phyloP scores from a whole-genome alignment of 35 echinoderm and acorn worm genomes.

The Chiridota heheva region DNA sequence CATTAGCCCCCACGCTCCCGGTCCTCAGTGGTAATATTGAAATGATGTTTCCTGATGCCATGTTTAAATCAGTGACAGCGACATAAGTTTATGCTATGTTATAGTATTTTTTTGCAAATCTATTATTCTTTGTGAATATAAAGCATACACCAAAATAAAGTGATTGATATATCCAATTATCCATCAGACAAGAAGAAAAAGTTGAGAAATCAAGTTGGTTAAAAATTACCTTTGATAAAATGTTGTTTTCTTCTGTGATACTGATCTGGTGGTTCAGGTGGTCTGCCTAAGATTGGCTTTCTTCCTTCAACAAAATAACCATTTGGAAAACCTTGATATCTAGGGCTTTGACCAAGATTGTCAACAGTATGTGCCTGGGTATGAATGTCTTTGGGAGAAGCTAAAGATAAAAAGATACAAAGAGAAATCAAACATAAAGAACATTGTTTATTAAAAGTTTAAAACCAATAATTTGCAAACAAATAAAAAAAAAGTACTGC shows the following conservation, averaged over 20 bases:
- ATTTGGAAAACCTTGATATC: conserved; percentile 75
- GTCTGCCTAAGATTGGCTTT: conserved; percentile 59
- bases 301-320: conserved; percentile 45
- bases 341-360: background rate
- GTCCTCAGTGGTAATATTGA: no score
- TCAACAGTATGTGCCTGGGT: conserved; percentile 19
- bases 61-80: no score
- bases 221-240: conserved; percentile 99
- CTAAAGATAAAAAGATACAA: conserved; percentile 26
- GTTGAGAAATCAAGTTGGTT: no score
- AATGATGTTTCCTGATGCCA: no score
- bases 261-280: conserved; percentile 41
- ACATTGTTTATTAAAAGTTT: background rate
- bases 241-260: conserved; percentile 65
- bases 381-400: conserved; percentile 63
- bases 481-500: no score
- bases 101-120: no score
- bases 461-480: background rate
- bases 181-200: no score
- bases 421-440: background rate
- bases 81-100: no score
- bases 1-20: no score
- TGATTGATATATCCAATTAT: no score
- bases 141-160: no score
- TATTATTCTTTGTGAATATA: no score